A percentile compares a stretch with the other conserved stretches of the same genome.
phyloP scores from a whole-genome alignment of 2,113 vertebrate genomes.

The Gymnobelideus leadbeateri region DNA sequence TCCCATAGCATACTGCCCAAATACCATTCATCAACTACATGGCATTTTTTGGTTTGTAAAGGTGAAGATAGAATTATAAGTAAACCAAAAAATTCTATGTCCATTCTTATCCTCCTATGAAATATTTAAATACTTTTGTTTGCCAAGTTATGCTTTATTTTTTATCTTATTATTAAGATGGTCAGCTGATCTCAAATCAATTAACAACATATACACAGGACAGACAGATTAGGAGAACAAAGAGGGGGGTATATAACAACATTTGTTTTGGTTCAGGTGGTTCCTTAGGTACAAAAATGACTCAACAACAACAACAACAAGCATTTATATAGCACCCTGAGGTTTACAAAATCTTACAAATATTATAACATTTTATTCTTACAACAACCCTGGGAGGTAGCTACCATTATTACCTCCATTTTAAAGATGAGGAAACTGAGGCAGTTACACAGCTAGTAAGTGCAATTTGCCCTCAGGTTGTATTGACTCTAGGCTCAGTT shows the following conservation, averaged over 20 bases:
- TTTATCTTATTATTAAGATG: neutral
- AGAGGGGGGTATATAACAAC: neutral
- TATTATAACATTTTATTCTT: neutral
- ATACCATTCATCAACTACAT: neutral
- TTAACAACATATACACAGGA: neutral
- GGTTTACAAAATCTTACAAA: neutral
- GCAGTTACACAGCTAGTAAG: neutral
- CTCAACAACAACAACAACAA: neutral
- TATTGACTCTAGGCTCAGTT: neutral
- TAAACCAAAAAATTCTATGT: slow-evolving; percentile 6
- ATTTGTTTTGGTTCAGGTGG: neutral
- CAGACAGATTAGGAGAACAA: neutral
- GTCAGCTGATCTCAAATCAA: neutral
- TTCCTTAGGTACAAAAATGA: neutral
- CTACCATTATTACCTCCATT: too few species aligned
- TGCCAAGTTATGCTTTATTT: slow-evolving; percentile 12
- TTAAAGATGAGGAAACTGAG: neutral
- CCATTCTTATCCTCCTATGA: neutral
- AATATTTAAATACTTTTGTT: neutral
- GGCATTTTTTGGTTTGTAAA: neutral
- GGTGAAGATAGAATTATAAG: slow-evolving; percentile 10
- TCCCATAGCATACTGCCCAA: neutral
- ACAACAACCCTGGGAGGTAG: neutral
- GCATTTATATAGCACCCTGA: neutral
- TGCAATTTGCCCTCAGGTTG: neutral